Percentiles rank a stretch among this genome's conserved stretches.
Conservation (phyloP, 1,140 invertebrate species). For the Cecropterus lyciades region DNA sequence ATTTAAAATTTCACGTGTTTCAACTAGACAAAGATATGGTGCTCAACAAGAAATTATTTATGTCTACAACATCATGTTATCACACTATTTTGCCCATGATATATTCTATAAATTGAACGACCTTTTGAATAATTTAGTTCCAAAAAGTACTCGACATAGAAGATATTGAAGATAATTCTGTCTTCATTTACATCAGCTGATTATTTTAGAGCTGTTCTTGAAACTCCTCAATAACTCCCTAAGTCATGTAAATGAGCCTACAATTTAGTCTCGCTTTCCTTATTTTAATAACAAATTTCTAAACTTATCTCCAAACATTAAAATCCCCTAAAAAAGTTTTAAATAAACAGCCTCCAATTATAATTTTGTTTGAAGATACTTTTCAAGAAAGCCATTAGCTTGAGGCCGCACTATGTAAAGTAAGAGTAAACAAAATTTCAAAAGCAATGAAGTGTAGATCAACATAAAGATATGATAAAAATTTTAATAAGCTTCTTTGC, state of each 20-base stretch:
- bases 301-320: neutral
- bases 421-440: neutral
- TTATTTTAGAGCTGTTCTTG: conserved; percentile 4
- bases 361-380: conserved; percentile 15
- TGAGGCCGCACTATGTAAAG: conserved; percentile 1
- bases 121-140: conserved; percentile 1
- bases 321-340: conserved; percentile 1
- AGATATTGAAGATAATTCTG: conserved; percentile 15
- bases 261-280: conserved; percentile 13
- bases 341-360: conserved; percentile 1
- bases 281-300: conserved; percentile 18
- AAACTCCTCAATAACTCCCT: conserved; percentile 16
- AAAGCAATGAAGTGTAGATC: neutral
- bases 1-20: too few species aligned
- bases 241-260: conserved; percentile 26
- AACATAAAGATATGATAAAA: too few species aligned
- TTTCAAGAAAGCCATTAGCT: conserved; percentile 6
- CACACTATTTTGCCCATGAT: neutral
- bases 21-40: too few species aligned
- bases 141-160: neutral
- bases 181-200: conserved; percentile 16
- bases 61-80: too few species aligned
- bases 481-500: too few species aligned
- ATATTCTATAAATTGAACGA: neutral
- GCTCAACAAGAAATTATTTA: too few species aligned